Conservation (phyloP, 2,797 vertebrate genomes). For the Psittacula derbiana region DNA sequence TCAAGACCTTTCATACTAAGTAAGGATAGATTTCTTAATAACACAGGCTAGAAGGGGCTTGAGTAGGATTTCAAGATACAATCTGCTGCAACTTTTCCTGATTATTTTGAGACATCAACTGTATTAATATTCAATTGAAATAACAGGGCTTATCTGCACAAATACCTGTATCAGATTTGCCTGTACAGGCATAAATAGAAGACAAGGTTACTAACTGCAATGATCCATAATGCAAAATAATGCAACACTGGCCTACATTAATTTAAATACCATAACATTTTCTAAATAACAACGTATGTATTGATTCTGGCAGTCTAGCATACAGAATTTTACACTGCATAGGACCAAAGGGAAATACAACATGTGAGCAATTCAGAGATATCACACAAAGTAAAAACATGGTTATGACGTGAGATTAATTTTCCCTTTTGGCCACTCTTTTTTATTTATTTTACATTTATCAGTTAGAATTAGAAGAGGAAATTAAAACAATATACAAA, state of each 20-base stretch:
- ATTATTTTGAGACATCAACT: neutral
- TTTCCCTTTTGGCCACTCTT: neutral
- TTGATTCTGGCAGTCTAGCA: neutral
- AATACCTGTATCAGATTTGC: neutral
- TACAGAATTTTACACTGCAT: neutral
- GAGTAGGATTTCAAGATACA: neutral
- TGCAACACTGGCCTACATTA: neutral
- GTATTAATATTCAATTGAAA: neutral
- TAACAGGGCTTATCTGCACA: neutral
- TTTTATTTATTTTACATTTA: constrained; percentile 27
- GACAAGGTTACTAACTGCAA: neutral
- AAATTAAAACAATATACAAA: constrained; percentile 40
- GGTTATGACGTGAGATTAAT: neutral
- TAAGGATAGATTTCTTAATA: neutral
- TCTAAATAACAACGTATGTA: neutral
- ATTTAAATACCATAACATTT: neutral
- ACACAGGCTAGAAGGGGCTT: neutral
- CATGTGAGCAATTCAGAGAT: neutral
- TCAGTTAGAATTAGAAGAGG: constrained; percentile 18
- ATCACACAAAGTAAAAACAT: neutral
- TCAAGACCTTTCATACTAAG: neutral
- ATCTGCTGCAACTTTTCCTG: neutral
- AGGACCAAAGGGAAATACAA: constrained; percentile 9
- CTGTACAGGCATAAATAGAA: neutral
- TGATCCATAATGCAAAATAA: neutral